Percentiles rank a stretch among this genome's conserved stretches.
phyloP scores from a whole-genome alignment of 2,113 vertebrate genomes.

The Pseudois nayaur region DNA sequence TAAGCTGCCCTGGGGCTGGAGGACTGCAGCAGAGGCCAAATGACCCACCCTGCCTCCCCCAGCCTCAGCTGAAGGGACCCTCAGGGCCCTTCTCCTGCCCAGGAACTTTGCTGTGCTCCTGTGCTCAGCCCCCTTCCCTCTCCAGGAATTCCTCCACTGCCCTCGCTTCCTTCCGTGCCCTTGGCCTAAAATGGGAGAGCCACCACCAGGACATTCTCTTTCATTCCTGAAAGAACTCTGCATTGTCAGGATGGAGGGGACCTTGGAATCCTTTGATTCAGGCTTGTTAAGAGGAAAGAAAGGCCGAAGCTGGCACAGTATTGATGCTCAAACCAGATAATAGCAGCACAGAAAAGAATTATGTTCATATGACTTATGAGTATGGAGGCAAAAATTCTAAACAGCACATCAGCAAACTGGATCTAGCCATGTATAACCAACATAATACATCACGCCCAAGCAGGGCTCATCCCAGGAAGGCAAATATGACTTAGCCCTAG shows the following conservation, averaged over 20 bases:
- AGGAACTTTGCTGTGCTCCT: background rate
- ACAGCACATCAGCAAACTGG: background rate
- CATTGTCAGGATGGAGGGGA: background rate
- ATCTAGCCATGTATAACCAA: background rate
- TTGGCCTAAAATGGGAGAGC: background rate
- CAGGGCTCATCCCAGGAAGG: background rate
- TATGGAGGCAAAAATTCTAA: background rate
- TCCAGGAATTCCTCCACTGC: background rate
- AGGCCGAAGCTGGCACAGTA: background rate
- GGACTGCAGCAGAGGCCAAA: background rate
- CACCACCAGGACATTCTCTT: background rate
- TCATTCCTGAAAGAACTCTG: background rate
- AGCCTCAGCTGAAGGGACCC: background rate
- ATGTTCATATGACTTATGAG: background rate
- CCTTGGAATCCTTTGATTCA: background rate
- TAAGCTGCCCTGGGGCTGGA: background rate
- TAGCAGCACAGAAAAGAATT: background rate
- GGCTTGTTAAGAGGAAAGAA: background rate
- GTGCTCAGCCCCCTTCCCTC: background rate
- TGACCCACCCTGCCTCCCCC: no score
- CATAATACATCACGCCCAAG: background rate
- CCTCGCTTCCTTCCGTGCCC: background rate
- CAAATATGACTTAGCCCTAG: background rate
- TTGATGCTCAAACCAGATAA: background rate
- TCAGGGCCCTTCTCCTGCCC: background rate